A percentile compares a stretch with the other conserved stretches of the same genome.
Conservation (phyloP, 2,113 vertebrate genomes). For the Machaerirhynchus nigripectus region DNA sequence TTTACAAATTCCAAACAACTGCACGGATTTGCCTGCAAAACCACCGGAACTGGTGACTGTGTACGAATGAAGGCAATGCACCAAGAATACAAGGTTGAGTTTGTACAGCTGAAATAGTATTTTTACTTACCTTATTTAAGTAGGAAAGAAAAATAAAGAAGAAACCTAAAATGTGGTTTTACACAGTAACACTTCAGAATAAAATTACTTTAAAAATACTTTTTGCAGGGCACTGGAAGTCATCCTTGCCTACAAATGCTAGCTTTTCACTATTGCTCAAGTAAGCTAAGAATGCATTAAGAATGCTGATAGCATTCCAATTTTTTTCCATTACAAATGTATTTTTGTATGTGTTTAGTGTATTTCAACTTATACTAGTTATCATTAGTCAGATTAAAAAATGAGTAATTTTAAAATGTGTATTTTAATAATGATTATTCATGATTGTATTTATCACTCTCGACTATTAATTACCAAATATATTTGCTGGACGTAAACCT, state of each 20-base stretch:
- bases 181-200: not conserved
- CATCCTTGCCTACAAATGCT: not conserved
- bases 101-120: not conserved
- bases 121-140: not conserved
- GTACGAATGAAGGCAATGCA: not conserved
- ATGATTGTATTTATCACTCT: conserved; percentile 38
- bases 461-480: conserved; percentile 56
- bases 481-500: conserved; percentile 50
- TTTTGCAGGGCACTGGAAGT: not conserved
- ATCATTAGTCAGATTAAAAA: not conserved
- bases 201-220: not conserved
- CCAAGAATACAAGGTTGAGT: not conserved
- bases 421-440: conserved; percentile 44
- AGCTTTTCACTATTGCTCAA: not conserved
- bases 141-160: not conserved
- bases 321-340: conserved; percentile 25
- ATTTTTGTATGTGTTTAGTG: conserved; percentile 21
- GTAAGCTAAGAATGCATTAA: not conserved
- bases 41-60: not conserved
- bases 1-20: not conserved
- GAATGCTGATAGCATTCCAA: not conserved
- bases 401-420: conserved; percentile 6
- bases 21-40: not conserved
- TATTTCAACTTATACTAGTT: not conserved
- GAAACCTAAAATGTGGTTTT: not conserved